A percentile compares a stretch with the other conserved stretches of the same genome.
phyloP scores from a whole-genome alignment of 2,888 invertebrate species.

The Ormyrus labotus region DNA sequence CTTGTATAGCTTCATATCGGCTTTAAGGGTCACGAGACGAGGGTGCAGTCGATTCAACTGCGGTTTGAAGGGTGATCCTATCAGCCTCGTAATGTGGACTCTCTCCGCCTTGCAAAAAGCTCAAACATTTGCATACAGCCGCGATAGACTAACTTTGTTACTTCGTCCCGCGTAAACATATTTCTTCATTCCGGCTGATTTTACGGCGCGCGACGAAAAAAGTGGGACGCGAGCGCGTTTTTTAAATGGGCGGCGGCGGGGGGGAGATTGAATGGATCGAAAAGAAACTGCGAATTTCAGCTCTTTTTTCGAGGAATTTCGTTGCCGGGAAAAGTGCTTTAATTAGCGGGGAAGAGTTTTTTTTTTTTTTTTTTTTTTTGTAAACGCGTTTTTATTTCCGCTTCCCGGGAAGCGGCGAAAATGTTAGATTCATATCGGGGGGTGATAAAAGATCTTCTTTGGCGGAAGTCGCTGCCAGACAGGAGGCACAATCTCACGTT shows the following conservation, averaged over 20 bases:
- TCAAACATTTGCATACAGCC: conserved; percentile 66
- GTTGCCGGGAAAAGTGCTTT: not conserved
- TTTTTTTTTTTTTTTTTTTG: not conserved
- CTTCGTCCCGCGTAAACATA: conserved; percentile 37
- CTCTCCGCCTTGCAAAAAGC: conserved; percentile 59
- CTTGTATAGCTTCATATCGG: conserved; percentile 46
- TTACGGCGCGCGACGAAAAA: not conserved
- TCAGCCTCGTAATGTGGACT: conserved; percentile 53
- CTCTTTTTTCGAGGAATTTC: not conserved
- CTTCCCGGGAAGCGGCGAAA: not conserved
- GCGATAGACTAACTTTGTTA: conserved; percentile 64
- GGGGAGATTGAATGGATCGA: not conserved
- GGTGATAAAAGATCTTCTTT: conserved; percentile 41
- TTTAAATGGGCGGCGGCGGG: not conserved
- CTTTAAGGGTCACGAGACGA: conserved; percentile 39
- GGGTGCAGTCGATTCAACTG: conserved; percentile 48
- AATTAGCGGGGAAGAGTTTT: too few relatives aligned
- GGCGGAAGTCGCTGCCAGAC: conserved; percentile 20
- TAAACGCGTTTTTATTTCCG: not conserved
- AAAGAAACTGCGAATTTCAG: not conserved
- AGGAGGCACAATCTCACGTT: conserved; percentile 18
- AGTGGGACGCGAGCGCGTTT: not conserved
- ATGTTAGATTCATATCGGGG: conserved; percentile 29
- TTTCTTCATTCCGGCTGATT: conserved; percentile 4
- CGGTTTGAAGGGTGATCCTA: conserved; percentile 54